phyloP scores from a whole-genome alignment of 1,140 invertebrate species.

The Trichomalopsis sarcophagae region DNA sequence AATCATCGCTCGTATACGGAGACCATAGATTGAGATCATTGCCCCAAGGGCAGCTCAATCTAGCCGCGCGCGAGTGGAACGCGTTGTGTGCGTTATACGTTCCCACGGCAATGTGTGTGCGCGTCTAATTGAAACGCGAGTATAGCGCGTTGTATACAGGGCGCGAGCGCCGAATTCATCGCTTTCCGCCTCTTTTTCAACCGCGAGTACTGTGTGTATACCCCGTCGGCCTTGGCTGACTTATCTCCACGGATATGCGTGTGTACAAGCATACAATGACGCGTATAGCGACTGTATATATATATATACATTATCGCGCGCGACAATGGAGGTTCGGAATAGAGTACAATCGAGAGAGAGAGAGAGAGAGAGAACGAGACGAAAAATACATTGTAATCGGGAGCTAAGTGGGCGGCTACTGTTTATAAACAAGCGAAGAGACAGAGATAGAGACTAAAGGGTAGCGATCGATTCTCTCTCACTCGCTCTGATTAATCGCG shows the following conservation, averaged over 20 bases:
- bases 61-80: not conserved
- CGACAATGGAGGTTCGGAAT: no score
- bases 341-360: not conserved
- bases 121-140: slow-evolving; percentile 13
- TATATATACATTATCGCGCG: not conserved
- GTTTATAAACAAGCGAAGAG: slow-evolving; percentile 25
- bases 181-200: not conserved
- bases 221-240: slow-evolving; percentile 21
- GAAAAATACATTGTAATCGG: not conserved
- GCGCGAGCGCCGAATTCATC: not conserved
- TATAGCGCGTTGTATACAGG: not conserved
- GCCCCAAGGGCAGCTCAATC: slow-evolving; percentile 46
- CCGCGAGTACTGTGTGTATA: not conserved
- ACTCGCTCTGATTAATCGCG: not conserved
- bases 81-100: slow-evolving; percentile 30
- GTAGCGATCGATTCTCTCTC: not conserved
- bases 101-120: slow-evolving; percentile 12
- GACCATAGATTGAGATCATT: slow-evolving; percentile 42
- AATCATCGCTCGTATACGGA: slow-evolving; percentile 20
- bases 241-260: slow-evolving; percentile 9
- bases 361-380: not conserved
- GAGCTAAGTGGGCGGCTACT: not conserved
- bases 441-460: not conserved
- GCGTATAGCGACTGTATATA: not conserved
- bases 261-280: not conserved